A percentile compares a stretch with the other conserved stretches of the same genome.
These are phyloP conservation scores for Pygmarrhopalites habei DNA, from an alignment of 1,140 invertebrate species.

Conservation along the genomic window DNA sequence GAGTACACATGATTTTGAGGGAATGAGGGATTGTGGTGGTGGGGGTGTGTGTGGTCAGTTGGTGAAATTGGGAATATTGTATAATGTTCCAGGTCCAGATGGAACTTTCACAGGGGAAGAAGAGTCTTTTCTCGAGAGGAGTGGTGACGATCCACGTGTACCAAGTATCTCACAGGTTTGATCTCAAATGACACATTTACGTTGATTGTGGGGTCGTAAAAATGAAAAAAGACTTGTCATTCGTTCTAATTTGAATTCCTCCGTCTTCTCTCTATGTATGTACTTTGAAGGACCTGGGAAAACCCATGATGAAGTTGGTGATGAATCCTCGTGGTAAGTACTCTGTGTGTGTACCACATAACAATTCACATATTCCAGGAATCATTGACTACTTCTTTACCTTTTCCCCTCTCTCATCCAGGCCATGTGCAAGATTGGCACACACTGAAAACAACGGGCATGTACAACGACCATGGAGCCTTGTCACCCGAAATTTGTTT, in stretches of 20 bases:
- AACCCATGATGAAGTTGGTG: constrained; percentile 63
- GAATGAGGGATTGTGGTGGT: too few relatives aligned
- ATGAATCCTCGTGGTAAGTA: constrained; percentile 72
- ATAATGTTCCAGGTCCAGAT: constrained; percentile 37
- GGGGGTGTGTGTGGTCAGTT: too few relatives aligned
- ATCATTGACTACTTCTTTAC: too few relatives aligned
- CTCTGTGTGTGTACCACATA: too few relatives aligned
- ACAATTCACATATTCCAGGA: too few relatives aligned
- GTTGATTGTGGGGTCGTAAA: too few relatives aligned
- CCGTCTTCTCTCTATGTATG: neutral
- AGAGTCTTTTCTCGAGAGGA: constrained; percentile 33
- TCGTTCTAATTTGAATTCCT: neutral
- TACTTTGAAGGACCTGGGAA: constrained; percentile 40
- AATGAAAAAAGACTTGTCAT: too few relatives aligned
- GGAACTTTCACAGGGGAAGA: constrained; percentile 38
- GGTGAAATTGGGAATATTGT: too few relatives aligned
- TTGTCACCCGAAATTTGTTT: constrained; percentile 60
- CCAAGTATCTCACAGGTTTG: constrained; percentile 29
- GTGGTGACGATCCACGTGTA: constrained; percentile 24
- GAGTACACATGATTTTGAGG: too few relatives aligned
- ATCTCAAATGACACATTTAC: too few relatives aligned
- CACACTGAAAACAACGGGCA: constrained; percentile 51
- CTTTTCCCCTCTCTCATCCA: too few relatives aligned
- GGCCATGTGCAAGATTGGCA: constrained; percentile 64
- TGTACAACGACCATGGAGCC: constrained; percentile 53